Base-by-base conservation (phyloP, 2,888 invertebrate species). In the Hemicrepidius hirtus region DNA sequence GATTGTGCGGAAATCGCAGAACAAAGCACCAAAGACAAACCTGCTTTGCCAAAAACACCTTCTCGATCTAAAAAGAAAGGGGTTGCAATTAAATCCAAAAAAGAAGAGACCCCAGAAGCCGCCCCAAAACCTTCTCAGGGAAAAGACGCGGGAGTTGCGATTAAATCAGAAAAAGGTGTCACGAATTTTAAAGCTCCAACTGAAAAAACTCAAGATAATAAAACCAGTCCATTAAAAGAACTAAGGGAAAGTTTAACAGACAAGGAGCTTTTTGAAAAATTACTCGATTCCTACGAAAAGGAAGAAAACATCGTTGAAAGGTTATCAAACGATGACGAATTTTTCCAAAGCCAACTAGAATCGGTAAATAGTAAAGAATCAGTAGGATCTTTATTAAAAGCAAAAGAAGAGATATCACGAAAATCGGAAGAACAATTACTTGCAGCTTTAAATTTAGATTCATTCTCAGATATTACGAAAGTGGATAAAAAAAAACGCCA, bases 281-380 rank as follows among this genome's bases (percentile, higher is more conserved):
- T 81, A 28, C 68, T 81, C 28, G 63, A 75, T 35, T 78, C 77
- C 5, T 83, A 80, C 68, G 82, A 82, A 71, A 80, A 79, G 21
- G 78, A 78, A 63, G 76, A 80, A 10, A 67, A 66, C 28, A 78
- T 80, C 13, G 78, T 80, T 10, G 74, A 76, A 10, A 73, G 77
- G 13, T 63, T 82, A 21, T 79, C 80, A 4, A 74, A 75, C 3
- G 80, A 81, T 66, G 78, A 80, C 6, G 74, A 76, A 7, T 81
- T 81, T 53, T 78, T 81, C 59, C 20, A 68, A 5, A 57, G 64
- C 18, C 67, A 74, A 32, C 6, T 57, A 10, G 37, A 57, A 6
- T 16, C 37, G 13, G 68, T 75, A 12, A 69, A 72, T 55, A 55
- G 57, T 37, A 68, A 63, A 63, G 46, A 60, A 7, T 67, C 66